These are phyloP conservation scores for Noctua janthe DNA, from an alignment of 2,888 invertebrate genomes.

Conservation along the genomic window DNA sequence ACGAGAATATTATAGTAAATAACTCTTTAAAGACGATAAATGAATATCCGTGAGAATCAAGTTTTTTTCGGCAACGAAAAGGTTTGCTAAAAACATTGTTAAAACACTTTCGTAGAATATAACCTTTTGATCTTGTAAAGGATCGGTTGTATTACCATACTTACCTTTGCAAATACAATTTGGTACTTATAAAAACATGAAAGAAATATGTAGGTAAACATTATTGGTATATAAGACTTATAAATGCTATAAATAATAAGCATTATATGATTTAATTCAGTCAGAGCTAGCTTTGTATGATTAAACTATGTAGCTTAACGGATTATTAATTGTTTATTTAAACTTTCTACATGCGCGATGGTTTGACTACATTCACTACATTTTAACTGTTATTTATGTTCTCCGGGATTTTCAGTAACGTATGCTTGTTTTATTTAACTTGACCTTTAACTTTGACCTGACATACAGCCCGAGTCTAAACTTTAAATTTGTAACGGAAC, in stretches of 20 bases:
- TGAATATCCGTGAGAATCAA: slow-evolving; percentile 53
- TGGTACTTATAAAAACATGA: neutral
- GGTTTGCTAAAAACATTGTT: slow-evolving; percentile 15
- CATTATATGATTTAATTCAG: neutral
- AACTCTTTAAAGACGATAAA: slow-evolving; percentile 73
- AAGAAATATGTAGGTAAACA: neutral
- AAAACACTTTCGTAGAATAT: slow-evolving; percentile 1
- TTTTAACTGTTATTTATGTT: slow-evolving; percentile 1
- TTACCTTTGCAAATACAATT: slow-evolving; percentile 1
- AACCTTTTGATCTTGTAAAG: slow-evolving; percentile 12
- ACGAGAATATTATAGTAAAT: slow-evolving; percentile 82
- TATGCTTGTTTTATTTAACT: slow-evolving; percentile 2
- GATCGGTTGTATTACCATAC: neutral
- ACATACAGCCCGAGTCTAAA: neutral
- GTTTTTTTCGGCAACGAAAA: slow-evolving; percentile 28
- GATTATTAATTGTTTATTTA: neutral
- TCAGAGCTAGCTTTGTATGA: neutral
- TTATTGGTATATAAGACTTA: neutral
- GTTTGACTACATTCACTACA: neutral
- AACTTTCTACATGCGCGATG: slow-evolving; percentile 1
- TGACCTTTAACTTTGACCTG: neutral
- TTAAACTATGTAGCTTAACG: neutral
- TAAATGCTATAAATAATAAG: neutral
- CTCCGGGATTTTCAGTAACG: neutral
- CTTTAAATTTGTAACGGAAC: neutral